Conservation (phyloP, 2,113 vertebrate species). For the Falcunculus frontatus region DNA sequence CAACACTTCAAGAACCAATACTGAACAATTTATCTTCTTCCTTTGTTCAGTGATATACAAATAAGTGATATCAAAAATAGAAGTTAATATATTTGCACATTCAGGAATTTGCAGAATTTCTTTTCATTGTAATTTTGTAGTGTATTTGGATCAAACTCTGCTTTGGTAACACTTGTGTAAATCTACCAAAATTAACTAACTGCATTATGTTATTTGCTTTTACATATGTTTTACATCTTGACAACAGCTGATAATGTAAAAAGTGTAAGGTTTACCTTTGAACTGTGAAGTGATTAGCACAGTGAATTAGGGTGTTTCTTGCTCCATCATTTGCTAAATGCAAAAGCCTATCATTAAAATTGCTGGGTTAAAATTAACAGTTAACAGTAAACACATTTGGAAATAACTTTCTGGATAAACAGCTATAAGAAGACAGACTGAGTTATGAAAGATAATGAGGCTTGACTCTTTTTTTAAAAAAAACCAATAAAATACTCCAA, state of each 20-base stretch:
- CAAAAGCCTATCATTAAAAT: background rate
- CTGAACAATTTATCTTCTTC: background rate
- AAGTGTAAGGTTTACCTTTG: slow-evolving; percentile 24
- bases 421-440: background rate
- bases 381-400: background rate
- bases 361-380: background rate
- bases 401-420: background rate
- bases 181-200: slow-evolving; percentile 29
- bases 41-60: background rate
- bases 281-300: background rate
- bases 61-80: background rate
- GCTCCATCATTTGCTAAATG: background rate
- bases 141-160: background rate
- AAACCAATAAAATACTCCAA: accelerated
- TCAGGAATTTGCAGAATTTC: background rate
- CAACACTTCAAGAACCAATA: background rate
- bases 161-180: slow-evolving; percentile 26
- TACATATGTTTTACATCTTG: background rate
- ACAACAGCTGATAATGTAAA: background rate
- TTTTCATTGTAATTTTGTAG: background rate
- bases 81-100: background rate
- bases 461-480: background rate
- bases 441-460: background rate
- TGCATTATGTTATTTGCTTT: slow-evolving; percentile 42
- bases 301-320: background rate